These are phyloP conservation scores for Gadus macrocephalus DNA, from an alignment of 2,113 vertebrate genomes.

Conservation along the genomic window DNA sequence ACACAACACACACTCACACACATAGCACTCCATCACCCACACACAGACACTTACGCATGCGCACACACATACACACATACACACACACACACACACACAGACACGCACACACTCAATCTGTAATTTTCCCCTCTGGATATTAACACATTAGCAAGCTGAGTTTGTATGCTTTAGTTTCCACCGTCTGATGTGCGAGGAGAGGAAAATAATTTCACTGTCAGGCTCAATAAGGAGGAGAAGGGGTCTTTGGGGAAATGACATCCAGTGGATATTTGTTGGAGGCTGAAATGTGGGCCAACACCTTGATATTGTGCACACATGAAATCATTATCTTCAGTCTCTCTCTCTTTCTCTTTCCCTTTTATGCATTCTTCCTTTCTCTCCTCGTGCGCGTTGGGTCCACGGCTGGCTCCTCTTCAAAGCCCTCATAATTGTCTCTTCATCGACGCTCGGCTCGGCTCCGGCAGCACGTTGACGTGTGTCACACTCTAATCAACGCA, in stretches of 20 bases:
- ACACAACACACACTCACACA: too few species aligned
- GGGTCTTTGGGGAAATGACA: conserved; percentile 11
- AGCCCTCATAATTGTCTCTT: conserved; percentile 52
- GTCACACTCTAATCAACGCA: conserved; percentile 57
- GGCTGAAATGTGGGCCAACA: conserved; percentile 2
- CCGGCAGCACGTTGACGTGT: conserved; percentile 26
- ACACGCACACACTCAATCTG: not conserved
- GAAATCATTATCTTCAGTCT: not conserved
- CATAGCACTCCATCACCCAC: too few species aligned
- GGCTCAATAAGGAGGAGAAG: conserved; percentile 19
- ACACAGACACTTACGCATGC: too few species aligned
- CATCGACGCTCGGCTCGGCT: conserved; percentile 27
- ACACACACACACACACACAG: conserved; percentile 13
- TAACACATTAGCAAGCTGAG: conserved; percentile 41
- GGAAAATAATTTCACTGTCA: conserved; percentile 36
- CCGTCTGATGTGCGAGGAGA: conserved; percentile 20
- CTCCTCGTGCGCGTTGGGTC: conserved; percentile 8
- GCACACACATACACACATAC: not conserved
- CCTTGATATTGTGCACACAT: not conserved
- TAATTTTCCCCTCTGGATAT: conserved; percentile 23
- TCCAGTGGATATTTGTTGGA: not conserved
- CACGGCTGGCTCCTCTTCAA: conserved; percentile 42
- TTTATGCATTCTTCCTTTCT: conserved; percentile 4
- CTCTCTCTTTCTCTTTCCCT: conserved; percentile 26
- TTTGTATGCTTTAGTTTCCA: conserved; percentile 17